Conservation (phyloP, 2,797 vertebrate species). For the Melanotaenia maccullochi region DNA sequence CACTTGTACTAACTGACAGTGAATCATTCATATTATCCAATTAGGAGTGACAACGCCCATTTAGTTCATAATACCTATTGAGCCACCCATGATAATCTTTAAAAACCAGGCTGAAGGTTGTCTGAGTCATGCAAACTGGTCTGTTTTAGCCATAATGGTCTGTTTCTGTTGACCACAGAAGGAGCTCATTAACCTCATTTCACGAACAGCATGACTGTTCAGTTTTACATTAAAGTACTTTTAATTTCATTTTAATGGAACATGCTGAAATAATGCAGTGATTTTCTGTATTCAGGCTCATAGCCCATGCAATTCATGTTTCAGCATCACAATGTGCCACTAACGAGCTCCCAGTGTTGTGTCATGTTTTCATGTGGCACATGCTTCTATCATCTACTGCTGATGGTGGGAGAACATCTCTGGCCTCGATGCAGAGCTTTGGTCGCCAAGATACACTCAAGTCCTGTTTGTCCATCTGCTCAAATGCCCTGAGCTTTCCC, state of each 20-base stretch:
- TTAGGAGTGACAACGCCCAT: constrained; percentile 21
- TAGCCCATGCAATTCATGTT: constrained; percentile 44
- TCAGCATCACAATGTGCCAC: constrained; percentile 47
- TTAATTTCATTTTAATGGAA: constrained; percentile 52
- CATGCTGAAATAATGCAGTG: constrained; percentile 47
- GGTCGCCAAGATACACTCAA: constrained; percentile 33
- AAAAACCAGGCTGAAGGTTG: constrained; percentile 39
- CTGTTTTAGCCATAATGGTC: constrained; percentile 38
- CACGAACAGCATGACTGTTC: constrained; percentile 43
- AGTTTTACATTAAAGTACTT: constrained; percentile 53
- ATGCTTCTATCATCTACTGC: constrained; percentile 21
- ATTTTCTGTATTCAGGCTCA: constrained; percentile 49
- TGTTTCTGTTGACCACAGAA: constrained; percentile 57
- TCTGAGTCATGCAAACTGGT: constrained; percentile 58
- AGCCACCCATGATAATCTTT: constrained; percentile 48
- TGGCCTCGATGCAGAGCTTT: constrained; percentile 19
- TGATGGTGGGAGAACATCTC: constrained; percentile 16
- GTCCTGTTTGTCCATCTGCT: constrained; percentile 44
- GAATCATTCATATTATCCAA: constrained; percentile 47
- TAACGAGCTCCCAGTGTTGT: constrained; percentile 48
- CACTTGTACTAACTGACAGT: constrained; percentile 41
- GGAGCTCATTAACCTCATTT: constrained; percentile 62
- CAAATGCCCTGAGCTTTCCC: background rate
- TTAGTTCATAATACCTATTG: constrained; percentile 42
- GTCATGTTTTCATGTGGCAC: constrained; percentile 50